Conservation (phyloP, 2,113 vertebrate genomes). For the Mormyrus iriodes region DNA sequence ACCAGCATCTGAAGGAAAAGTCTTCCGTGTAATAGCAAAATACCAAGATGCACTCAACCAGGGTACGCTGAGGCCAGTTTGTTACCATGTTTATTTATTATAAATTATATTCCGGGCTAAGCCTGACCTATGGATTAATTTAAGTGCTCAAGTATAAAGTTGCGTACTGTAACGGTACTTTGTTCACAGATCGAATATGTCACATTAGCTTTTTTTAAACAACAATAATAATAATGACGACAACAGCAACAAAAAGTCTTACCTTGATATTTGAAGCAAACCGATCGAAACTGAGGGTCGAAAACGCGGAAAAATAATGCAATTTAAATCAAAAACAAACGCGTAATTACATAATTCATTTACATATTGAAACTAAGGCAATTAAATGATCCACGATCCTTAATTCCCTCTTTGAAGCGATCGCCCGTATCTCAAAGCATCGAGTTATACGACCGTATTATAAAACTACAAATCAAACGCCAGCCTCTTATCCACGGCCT, state of each 20-base stretch:
- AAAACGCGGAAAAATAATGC: neutral
- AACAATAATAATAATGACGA: neutral
- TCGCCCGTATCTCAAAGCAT: neutral
- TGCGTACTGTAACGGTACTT: neutral
- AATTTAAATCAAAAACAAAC: neutral
- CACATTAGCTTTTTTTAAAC: neutral
- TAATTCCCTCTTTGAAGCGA: neutral
- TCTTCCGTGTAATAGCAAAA: neutral
- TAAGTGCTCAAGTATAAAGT: neutral
- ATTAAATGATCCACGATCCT: neutral
- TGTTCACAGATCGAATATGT: neutral
- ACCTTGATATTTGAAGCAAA: neutral
- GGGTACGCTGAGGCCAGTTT: neutral
- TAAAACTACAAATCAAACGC: neutral
- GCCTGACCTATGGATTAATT: neutral
- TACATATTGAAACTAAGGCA: too few relatives aligned
- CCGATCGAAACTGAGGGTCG: neutral
- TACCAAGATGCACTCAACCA: neutral
- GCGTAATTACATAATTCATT: neutral
- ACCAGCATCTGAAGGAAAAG: neutral
- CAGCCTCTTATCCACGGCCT: neutral
- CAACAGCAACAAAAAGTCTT: neutral
- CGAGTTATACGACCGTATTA: neutral
- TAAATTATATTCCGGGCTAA: neutral
- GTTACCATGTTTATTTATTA: neutral